Evolutionary conservation across 2,113 vertebrate genomes (phyloP), one percentile per base, ranked within the genome.

Genomic region (Carassius gibelio): DNA sequence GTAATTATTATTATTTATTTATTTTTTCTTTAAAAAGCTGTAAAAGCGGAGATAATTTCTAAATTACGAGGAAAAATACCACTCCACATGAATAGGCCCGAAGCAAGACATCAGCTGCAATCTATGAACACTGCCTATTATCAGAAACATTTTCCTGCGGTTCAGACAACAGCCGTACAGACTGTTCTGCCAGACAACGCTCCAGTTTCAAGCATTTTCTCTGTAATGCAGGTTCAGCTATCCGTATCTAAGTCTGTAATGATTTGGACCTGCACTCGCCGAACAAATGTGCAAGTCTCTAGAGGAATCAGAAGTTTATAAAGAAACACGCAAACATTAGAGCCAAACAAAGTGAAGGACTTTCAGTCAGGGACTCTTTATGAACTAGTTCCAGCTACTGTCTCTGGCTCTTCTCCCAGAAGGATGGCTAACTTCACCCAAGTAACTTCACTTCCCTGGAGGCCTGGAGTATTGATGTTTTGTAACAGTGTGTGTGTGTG

Each of bases 401-500:
- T 79, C 76, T 52, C 36, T 76, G 72, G 64, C 26, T 48, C 15
- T 34, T 26, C 59, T 88, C 87, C 68, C 75, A 80, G 84, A 75
- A 59, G 75, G 64, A 26, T 1, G 30, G 74, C 78, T 78, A 30
- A 83, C 57, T 85, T 52, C 36, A 83, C 45, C 81, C 76, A 83
- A 83, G 84, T 75, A 68, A 34, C 68, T 85, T 14, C 66, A 59
- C 55, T 82, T 23, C 87, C 82, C 84, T 79, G 52, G 75, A 80
- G 84, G 75, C 52, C 5, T 87, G 62, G 13, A 57, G 69, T 52
- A 64, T 68, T 81, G 71, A 87, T 79, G 59, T 81, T 66, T 74
- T 69, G 55, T 42, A 87, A 75, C 34, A 7, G 42, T 81, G 59
- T 50, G 69, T 66, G 10, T 42, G 4, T 23, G 71, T 26, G 13